Percentiles rank a stretch among this genome's conserved stretches.
These are phyloP conservation scores for Catostylus mosaicus DNA, from an alignment of 30 jellyfish, hydroid and myxozoan species.

Conservation along the genomic window DNA sequence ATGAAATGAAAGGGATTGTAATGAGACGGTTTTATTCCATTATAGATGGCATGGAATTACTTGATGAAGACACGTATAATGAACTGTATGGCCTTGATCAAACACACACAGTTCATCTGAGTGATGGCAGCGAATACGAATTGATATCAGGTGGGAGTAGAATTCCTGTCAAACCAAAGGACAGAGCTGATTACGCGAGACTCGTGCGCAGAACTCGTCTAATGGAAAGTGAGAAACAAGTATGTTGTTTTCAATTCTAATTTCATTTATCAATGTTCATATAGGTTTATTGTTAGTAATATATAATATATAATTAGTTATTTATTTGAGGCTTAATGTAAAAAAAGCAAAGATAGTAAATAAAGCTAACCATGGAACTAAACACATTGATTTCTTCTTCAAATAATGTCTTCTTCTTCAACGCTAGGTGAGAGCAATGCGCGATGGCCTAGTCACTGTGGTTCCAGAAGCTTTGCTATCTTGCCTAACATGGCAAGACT, in stretches of 20 bases:
- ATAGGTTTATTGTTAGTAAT: no score
- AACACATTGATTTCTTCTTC: no score
- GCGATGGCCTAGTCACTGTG: constrained; percentile 71
- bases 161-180: constrained; percentile 38
- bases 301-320: no score
- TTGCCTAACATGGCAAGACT: constrained; percentile 88
- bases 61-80: constrained; percentile 72
- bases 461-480: constrained; percentile 86
- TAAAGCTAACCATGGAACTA: no score
- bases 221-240: constrained; percentile 86
- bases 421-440: constrained; percentile 89
- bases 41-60: constrained; percentile 76
- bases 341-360: no score
- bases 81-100: constrained; percentile 60
- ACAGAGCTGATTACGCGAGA: constrained; percentile 44
- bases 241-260: neutral
- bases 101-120: constrained; percentile 46
- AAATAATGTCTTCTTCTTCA: no score
- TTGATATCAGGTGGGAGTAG: constrained; percentile 52
- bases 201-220: constrained; percentile 74
- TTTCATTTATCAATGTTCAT: neutral
- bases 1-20: neutral
- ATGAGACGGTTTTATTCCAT: neutral
- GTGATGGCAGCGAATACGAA: constrained; percentile 63
- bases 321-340: no score